These are phyloP conservation scores for Gobius niger DNA, from an alignment of 2,113 vertebrate genomes.

Conservation along the genomic window DNA sequence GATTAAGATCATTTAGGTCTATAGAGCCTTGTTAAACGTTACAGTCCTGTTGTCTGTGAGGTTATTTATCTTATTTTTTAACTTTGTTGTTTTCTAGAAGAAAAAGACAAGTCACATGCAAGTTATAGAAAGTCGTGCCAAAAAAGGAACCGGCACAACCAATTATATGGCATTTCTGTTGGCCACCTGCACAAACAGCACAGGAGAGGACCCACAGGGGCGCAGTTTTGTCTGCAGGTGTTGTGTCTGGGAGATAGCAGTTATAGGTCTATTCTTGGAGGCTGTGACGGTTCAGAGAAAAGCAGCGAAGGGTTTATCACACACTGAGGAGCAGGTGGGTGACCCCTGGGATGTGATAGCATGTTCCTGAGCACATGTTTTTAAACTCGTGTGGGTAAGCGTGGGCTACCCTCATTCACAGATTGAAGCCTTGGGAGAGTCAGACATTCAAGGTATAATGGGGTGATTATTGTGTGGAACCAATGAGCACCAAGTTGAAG, in stretches of 20 bases:
- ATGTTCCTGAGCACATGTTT: background rate
- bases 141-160: background rate
- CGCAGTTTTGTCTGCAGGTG: slow-evolving; percentile 52
- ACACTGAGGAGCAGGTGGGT: slow-evolving; percentile 38
- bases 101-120: background rate
- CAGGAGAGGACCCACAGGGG: slow-evolving; percentile 12
- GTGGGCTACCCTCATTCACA: slow-evolving; percentile 3
- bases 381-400: background rate
- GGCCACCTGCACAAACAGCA: slow-evolving; percentile 43
- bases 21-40: too few relatives aligned
- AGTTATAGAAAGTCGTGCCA: background rate
- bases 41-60: too few relatives aligned
- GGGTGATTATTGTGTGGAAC: background rate
- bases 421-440: background rate
- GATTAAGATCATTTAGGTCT: too few relatives aligned
- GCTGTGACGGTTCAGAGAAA: slow-evolving; percentile 18
- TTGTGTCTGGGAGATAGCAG: slow-evolving; percentile 50
- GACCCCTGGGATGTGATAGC: slow-evolving; percentile 36
- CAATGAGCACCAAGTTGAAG: background rate
- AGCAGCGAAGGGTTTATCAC: slow-evolving; percentile 18
- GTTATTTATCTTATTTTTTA: too few relatives aligned
- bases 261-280: slow-evolving; percentile 42
- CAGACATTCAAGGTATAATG: background rate
- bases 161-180: background rate
- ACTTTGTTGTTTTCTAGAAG: too few relatives aligned